Evolutionary conservation across 2,113 vertebrate genomes (phyloP), one percentile per base, ranked within the genome.

Genomic region (Gymnogyps californianus): DNA sequence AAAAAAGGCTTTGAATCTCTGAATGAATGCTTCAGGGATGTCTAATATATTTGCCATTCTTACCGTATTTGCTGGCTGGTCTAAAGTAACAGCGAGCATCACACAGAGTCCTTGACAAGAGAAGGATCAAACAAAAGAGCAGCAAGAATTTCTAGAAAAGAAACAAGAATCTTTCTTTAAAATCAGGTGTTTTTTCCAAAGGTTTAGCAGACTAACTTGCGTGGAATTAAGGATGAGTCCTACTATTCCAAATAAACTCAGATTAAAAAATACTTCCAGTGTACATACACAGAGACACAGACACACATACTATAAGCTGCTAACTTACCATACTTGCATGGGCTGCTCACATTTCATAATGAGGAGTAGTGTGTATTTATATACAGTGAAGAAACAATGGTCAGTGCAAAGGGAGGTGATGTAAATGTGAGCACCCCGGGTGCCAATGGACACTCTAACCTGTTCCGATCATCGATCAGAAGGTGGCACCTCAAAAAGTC

Each of bases 311-410:
- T 38, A 3, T 42, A 49, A 89, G 24, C 36, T 83, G 36, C 15
- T 80, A 36, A 95, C 97, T 97, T 93, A 97, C 97, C 97, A 97
- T 97, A 59, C 38, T 96, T 97, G 96, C 93, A 28, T 31, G n/a
- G 32, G 38, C 64, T 17, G 9, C n/a, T 90, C 81, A 58, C 84
- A 34, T 51, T 32, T 66, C 38, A 8, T 62, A 44, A 19, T 22
- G n/a, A 87, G 66, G 10, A 70, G 38, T 11, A 58, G 32, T 34
- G 62, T 44, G 42, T 87, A 26, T 78, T 93, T 97, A 94, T 97
- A 96, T 87, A 87, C 16, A 74, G 44, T 12, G 71, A 42, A n/a
- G 67, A 66, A 97, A 97, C 97, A 97, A 97, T 97, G 81, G 54
- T 69, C 87, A 74, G 11, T 76, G 74, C 49, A 94, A 80, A 57